phyloP scores from a whole-genome alignment of 1,140 invertebrate genomes.

The Polyergus mexicanus region DNA sequence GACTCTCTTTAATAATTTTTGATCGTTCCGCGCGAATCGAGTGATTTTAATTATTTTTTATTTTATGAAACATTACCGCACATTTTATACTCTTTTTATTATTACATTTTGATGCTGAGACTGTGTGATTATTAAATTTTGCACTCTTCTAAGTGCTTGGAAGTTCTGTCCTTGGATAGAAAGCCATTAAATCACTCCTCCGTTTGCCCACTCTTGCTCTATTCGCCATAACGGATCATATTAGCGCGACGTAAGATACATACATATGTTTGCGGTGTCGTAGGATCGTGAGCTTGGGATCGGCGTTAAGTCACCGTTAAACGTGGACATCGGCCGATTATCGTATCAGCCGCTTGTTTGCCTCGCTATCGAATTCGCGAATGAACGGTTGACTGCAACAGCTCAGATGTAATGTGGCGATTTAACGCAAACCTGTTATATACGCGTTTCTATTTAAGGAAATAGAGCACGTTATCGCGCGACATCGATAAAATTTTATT shows the following conservation, averaged over 20 bases:
- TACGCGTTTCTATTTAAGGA: conserved; percentile 7
- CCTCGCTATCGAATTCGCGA: conserved; percentile 69
- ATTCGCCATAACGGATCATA: conserved; percentile 53
- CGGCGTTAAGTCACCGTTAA: conserved; percentile 77
- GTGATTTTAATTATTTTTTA: not conserved
- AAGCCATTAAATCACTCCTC: conserved; percentile 57
- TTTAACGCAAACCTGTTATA: conserved; percentile 9
- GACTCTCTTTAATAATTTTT: not conserved
- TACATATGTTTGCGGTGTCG: conserved; percentile 65
- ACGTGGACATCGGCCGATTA: conserved; percentile 75
- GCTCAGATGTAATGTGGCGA: conserved; percentile 10
- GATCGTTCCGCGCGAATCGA: not conserved
- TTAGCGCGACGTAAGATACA: conserved; percentile 64
- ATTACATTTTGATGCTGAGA: conserved; percentile 7
- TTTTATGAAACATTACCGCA: not conserved
- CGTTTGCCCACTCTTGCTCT: conserved; percentile 27
- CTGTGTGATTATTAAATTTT: conserved; percentile 45
- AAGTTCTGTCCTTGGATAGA: conserved; percentile 12
- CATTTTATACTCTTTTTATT: not conserved
- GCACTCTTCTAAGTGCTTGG: not conserved
- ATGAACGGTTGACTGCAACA: conserved; percentile 3
- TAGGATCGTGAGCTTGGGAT: conserved; percentile 59
- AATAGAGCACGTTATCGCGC: conserved; percentile 50
- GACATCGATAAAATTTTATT: conserved; percentile 31
- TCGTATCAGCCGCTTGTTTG: conserved; percentile 73